Evolutionary conservation across 2,113 vertebrate species (phyloP), one percentile per base, ranked within the genome.

Genomic region (Gnathochromis pfefferi): DNA sequence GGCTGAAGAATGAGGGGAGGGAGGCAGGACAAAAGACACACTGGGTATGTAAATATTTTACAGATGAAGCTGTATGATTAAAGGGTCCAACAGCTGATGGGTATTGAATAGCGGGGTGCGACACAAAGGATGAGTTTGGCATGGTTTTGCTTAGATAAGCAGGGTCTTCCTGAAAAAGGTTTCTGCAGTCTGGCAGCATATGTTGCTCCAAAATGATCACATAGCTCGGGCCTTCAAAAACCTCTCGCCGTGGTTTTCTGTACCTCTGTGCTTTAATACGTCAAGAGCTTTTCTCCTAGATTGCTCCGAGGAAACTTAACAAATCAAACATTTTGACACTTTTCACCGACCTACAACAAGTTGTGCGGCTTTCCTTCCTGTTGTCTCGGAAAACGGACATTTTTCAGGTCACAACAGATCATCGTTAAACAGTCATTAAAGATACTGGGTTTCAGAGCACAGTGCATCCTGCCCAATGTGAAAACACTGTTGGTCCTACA

Each of bases 321-420:
- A 23, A 14, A 42, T 70, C n/a, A 40, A 21, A 8, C 7, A 38
- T 68, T 14, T 14, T 70, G n/a, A 23, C 35, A 42, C 5, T 42
- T 70, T 16, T 42, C 0, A 9, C 0, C 5, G 1, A 42, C 7
- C 65, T 70, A 9, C 65, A 40, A 14, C 63, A 0, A 28, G n/a
- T 40, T 42, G 7, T 35, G 17, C 0, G 35, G 21, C 7, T 70
- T 40, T 14, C n/a, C 35, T 1, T 68, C 33, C 63, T 8, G 63
- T 68, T n/a, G 33, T 65, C 6, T 38, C 10, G 0, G 60, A 35
- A 65, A 70, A 38, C 0, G 0, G 38, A 9, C 21, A 6, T 26
- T 45, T 45, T 1, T 11, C 40, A 4, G 33, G 12, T 23, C 38
- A 16, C 65, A 45, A 7, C 38, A 45, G 38, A 7, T 16, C 38